phyloP scores from a whole-genome alignment of 2,113 vertebrate genomes.

The Stictonetta naevosa region DNA sequence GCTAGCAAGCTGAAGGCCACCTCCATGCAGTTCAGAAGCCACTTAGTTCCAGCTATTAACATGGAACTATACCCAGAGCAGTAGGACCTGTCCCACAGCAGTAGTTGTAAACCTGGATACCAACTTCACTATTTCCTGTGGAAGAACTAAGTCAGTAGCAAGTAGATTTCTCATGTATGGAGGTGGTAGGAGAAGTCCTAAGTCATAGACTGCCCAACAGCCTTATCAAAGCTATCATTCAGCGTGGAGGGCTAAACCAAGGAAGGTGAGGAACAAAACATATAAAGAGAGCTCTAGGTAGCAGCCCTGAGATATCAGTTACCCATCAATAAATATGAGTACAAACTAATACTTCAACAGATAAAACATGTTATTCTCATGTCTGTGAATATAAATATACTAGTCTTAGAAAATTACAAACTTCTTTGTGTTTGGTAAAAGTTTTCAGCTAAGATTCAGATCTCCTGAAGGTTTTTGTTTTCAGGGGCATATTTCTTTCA shows the following conservation, averaged over 20 bases:
- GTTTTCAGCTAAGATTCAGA: not conserved
- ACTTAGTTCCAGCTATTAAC: not conserved
- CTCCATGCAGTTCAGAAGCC: not conserved
- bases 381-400: not conserved
- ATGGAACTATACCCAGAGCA: not conserved
- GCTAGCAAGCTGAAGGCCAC: not conserved
- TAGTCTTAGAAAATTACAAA: not conserved
- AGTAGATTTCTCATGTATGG: not conserved
- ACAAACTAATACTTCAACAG: not conserved
- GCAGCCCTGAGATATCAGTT: not conserved
- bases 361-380: not conserved
- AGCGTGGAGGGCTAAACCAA: not conserved
- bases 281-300: not conserved
- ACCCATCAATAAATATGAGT: not conserved
- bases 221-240: not conserved
- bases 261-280: not conserved
- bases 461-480: conserved; percentile 1
- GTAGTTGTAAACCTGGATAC: not conserved
- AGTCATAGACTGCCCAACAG: not conserved
- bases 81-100: not conserved
- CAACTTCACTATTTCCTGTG: not conserved
- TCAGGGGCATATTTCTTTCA: conserved; percentile 88
- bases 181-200: not conserved
- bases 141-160: not conserved
- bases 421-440: not conserved